Evolutionary conservation across 1,140 invertebrate species (phyloP).

Genomic region (Bathynomus jamesi): DNA sequence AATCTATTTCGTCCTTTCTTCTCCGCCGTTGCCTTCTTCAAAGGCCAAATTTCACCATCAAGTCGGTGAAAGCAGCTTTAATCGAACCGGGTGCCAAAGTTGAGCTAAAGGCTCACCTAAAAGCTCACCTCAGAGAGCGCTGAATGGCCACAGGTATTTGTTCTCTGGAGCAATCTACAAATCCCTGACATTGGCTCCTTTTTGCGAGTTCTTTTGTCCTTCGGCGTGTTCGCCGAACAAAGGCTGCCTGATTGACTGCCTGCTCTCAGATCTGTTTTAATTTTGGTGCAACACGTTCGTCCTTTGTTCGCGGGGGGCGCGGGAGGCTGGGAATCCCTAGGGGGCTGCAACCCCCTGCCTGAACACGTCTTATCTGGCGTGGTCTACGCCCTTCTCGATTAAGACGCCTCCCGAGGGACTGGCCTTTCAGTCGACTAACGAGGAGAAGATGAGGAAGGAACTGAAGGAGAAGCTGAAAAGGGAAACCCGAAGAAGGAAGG

Average conservation of each 20-base stretch:
- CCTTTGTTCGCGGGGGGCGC: conserved; percentile 19
- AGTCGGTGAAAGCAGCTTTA: too few relatives aligned
- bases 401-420: conserved; percentile 30
- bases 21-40: too few relatives aligned
- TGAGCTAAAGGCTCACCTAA: conserved; percentile 6
- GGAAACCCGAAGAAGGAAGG: background rate
- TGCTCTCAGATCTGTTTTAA: conserved; percentile 37
- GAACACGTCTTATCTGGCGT: conserved; percentile 36
- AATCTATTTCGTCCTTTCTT: too few relatives aligned
- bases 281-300: conserved; percentile 37
- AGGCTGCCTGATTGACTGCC: conserved; percentile 23
- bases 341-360: conserved; percentile 17
- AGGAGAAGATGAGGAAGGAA: background rate
- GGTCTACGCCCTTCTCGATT: conserved; percentile 34
- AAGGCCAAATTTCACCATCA: too few relatives aligned
- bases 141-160: conserved; percentile 28
- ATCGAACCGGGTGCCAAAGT: too few relatives aligned
- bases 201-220: conserved; percentile 33
- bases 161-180: conserved; percentile 34
- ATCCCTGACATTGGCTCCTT: conserved; percentile 31
- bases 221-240: conserved; percentile 30
- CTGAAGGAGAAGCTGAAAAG: background rate
- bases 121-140: conserved; percentile 5
- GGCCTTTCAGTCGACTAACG: conserved; percentile 18
- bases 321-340: conserved; percentile 16